Percentiles rank a stretch among this genome's conserved stretches.
These are phyloP conservation scores for Tretioscincus oriximinensis DNA, from an alignment of 2,113 vertebrate genomes.

Conservation along the genomic window DNA sequence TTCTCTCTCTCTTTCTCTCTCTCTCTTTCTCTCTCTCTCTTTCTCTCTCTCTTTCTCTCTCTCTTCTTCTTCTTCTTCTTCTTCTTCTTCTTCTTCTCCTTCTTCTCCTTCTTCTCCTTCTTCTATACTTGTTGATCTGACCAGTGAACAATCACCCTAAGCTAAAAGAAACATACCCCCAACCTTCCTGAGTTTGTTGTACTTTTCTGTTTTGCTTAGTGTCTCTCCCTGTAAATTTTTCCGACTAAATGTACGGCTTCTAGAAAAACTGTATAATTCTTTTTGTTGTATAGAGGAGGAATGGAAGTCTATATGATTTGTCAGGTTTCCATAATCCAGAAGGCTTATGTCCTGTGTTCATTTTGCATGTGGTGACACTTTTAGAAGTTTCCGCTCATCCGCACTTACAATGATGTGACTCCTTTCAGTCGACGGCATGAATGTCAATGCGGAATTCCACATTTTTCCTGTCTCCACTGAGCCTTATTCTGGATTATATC, in stretches of 20 bases:
- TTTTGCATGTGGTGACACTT: constrained; percentile 68
- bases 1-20: neutral
- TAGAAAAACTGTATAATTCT: constrained; percentile 65
- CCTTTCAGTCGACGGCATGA: constrained; percentile 75
- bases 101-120: too few relatives aligned
- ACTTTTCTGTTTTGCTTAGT: neutral
- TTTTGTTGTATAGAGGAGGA: constrained; percentile 73
- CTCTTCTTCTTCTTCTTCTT: too few relatives aligned
- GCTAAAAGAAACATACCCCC: too few relatives aligned
- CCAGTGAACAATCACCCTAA: too few relatives aligned
- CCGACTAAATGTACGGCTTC: constrained; percentile 61
- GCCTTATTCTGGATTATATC: too few relatives aligned
- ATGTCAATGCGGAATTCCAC: constrained; percentile 74
- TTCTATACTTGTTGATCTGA: too few relatives aligned
- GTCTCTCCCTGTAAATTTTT: constrained; percentile 44
- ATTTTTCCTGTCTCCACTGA: too few relatives aligned
- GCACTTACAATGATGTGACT: constrained; percentile 46
- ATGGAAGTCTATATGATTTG: constrained; percentile 58
- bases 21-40: too few relatives aligned
- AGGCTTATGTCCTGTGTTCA: constrained; percentile 62
- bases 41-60: neutral
- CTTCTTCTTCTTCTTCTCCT: too few relatives aligned
- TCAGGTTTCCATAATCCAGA: constrained; percentile 52
- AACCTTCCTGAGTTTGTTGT: fast-evolving
- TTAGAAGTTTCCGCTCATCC: constrained; percentile 56